phyloP scores from a whole-genome alignment of 2,888 invertebrate species.

The Drosophila macrothrix region DNA sequence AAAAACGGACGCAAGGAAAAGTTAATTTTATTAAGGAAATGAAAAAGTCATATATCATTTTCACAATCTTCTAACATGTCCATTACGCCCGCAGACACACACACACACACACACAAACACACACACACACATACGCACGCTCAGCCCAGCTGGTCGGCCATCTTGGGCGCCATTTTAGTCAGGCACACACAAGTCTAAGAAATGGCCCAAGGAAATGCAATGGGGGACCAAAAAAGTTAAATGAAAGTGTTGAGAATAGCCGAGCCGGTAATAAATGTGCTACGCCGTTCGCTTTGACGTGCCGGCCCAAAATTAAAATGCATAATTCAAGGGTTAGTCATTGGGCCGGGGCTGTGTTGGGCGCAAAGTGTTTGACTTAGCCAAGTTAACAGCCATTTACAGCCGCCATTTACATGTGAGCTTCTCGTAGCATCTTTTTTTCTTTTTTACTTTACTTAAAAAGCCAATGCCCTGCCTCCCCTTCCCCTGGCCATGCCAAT shows the following conservation, averaged over 20 bases:
- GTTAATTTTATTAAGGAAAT: constrained; percentile 81
- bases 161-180: constrained; percentile 56
- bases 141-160: constrained; percentile 44
- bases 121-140: constrained; percentile 4
- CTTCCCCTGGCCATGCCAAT: background rate
- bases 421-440: constrained; percentile 23
- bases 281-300: constrained; percentile 64
- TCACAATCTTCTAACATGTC: constrained; percentile 77
- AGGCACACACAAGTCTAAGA: constrained; percentile 40
- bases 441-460: constrained; percentile 22
- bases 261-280: constrained; percentile 71
- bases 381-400: constrained; percentile 47
- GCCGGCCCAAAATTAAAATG: constrained; percentile 71
- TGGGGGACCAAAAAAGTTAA: constrained; percentile 58
- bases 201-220: constrained; percentile 68
- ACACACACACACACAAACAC: constrained; percentile 2
- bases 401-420: constrained; percentile 72
- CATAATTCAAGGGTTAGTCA: constrained; percentile 68
- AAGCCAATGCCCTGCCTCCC: constrained; percentile 18
- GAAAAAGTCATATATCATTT: constrained; percentile 81
- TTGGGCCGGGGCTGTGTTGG: constrained; percentile 1
- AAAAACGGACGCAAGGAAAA: constrained; percentile 57
- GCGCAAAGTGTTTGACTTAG: constrained; percentile 22
- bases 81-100: constrained; percentile 68
- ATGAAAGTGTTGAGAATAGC: constrained; percentile 74